Base-by-base conservation (phyloP, 2,888 invertebrate genomes). In the Nowickia ferox region DNA sequence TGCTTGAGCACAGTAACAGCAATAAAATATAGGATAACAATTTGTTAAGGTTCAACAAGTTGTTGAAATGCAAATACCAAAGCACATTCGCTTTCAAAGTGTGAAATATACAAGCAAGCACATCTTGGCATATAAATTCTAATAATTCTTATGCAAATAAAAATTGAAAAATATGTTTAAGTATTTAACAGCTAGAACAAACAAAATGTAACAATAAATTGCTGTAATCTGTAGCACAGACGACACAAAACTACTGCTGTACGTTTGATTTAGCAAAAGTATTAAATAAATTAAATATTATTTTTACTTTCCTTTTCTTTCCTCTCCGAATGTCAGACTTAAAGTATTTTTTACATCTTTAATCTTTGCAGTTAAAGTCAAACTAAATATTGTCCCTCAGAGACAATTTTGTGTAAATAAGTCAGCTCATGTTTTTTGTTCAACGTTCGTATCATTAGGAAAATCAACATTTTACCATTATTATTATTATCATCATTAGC, bases 21-120 rank as follows among this genome's bases (percentile, higher is more conserved):
- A 77, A 84, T 84, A 84, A 88, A 88, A 88, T 86, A 86, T 82
- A 81, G 88, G 86, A 88, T 88, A 88, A 88, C 88, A 88, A 88
- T 88, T 88, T 88, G 87, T 88, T 86, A 87, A 85, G 85, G 81
- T 84, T 88, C 88, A 88, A 88, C 88, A 88, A 88, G 88, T 88
- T 86, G 83, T 79, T 80, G 78, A 86, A 71, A 80, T 48, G 38
- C 59, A 22, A 30, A 30, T 30, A 30, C 30, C 30, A 5, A 30
- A 30, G 71, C n/a, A 51, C 53, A 63, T 19, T 53, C 9, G 17
- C 1, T 17, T 22, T 1, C 8, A 6, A 3, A 3, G n/a, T 6
- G n/a, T 19, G 10, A 11, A 53, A 19, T 1, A 19, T 11, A 19
- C 11, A 22, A 48, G 22, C 10, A 38, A 48, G 22, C 2, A 15